Conservation (phyloP, 2,797 vertebrate species). For the Brotula barbata region DNA sequence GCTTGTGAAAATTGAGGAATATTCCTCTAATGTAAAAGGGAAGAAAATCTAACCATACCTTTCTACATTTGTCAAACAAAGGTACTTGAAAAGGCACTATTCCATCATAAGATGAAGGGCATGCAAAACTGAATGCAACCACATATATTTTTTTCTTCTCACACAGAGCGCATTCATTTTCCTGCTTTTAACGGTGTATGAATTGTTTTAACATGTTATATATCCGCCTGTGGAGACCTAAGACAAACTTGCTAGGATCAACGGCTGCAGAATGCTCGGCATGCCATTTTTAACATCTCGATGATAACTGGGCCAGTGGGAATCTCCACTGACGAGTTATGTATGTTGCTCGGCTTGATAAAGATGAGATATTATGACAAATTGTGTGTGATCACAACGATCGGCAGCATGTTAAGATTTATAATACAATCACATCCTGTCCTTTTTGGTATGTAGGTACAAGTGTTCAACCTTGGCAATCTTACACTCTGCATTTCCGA, state of each 20-base stretch:
- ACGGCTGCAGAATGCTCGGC: not conserved
- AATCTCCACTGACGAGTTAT: conserved; percentile 1
- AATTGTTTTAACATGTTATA: not conserved
- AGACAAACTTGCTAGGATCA: not conserved
- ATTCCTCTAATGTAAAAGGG: not conserved
- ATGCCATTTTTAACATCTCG: not conserved
- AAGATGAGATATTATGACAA: conserved; percentile 12
- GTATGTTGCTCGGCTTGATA: conserved; percentile 26
- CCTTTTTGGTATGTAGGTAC: conserved; percentile 55
- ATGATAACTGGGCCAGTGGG: not conserved
- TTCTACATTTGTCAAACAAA: conserved; percentile 17
- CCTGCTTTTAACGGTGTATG: conserved; percentile 9
- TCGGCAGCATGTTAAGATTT: conserved; percentile 62
- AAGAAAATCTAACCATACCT: too few relatives aligned
- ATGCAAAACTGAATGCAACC: conserved; percentile 8
- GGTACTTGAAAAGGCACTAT: conserved; percentile 64
- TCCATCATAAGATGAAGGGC: conserved; percentile 27
- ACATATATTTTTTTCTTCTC: conserved; percentile 4
- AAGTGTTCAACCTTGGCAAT: conserved; percentile 16
- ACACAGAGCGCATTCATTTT: too few relatives aligned
- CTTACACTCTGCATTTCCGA: too few relatives aligned
- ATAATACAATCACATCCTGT: conserved; percentile 60
- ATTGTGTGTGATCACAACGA: conserved; percentile 33
- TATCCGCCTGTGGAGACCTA: not conserved
- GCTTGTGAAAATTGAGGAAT: conserved; percentile 1